Percentiles rank a stretch among this genome's conserved stretches.
phyloP scores from a whole-genome alignment of 1,140 invertebrate species.

The Procambarus virginalis region DNA sequence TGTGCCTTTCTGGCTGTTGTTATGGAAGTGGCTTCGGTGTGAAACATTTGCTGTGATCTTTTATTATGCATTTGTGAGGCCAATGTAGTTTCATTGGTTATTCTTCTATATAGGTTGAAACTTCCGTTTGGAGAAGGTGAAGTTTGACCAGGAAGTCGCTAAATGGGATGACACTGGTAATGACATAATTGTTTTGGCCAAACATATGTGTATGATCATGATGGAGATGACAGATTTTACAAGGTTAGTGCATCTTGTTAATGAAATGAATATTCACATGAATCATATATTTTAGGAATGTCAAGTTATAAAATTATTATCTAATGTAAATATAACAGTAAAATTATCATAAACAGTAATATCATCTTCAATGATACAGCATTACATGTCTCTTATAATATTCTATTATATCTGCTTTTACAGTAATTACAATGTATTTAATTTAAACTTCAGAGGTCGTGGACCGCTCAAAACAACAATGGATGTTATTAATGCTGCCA shows the following conservation, averaged over 20 bases:
- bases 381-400: no score
- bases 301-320: no score
- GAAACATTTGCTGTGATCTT: not conserved
- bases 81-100: not conserved
- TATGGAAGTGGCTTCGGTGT: no score
- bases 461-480: slow-evolving; percentile 99
- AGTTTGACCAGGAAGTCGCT: slow-evolving; percentile 97
- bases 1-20: no score
- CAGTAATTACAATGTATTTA: not conserved
- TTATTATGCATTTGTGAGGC: not conserved
- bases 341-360: no score
- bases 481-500: slow-evolving; percentile 99
- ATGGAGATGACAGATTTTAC: slow-evolving; percentile 99
- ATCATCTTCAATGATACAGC: no score
- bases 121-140: slow-evolving; percentile 94
- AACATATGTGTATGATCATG: slow-evolving; percentile 99
- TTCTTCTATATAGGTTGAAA: slow-evolving; percentile 83
- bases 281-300: no score
- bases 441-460: slow-evolving; percentile 83
- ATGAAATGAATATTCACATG: no score
- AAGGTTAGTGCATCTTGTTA: slow-evolving; percentile 78
- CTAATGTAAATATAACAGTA: no score
- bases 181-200: slow-evolving; percentile 98
- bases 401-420: no score
- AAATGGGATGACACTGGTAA: slow-evolving; percentile 99